A percentile compares a stretch with the other conserved stretches of the same genome.
Evolutionary conservation across 2,113 vertebrate genomes (phyloP).

Genomic region (Morone chrysops): DNA sequence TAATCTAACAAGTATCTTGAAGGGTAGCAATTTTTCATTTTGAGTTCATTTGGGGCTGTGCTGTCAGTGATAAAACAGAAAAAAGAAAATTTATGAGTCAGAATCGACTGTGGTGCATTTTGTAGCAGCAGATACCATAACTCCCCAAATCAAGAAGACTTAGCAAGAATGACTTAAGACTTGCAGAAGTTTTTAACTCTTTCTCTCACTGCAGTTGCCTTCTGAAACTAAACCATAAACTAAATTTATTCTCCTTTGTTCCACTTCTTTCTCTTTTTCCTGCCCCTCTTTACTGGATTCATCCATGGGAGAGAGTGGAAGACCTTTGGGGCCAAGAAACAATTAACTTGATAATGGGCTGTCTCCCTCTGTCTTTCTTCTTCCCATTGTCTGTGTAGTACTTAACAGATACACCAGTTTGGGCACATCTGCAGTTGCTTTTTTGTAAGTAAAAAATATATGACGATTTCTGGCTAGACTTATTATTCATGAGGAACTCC

Average conservation of each 20-base stretch:
- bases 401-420: slow-evolving; percentile 18
- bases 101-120: slow-evolving; percentile 31
- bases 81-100: slow-evolving; percentile 17
- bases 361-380: slow-evolving; percentile 40
- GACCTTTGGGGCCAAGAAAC: slow-evolving; percentile 73
- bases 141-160: slow-evolving; percentile 5
- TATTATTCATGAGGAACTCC: not conserved
- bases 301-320: slow-evolving; percentile 27
- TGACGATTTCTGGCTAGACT: not conserved
- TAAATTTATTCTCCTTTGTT: slow-evolving; percentile 53
- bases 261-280: slow-evolving; percentile 1
- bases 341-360: slow-evolving; percentile 82
- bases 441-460: not conserved
- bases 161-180: not conserved
- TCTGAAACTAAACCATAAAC: slow-evolving; percentile 45
- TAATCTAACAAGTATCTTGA: slow-evolving; percentile 47
- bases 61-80: slow-evolving; percentile 23
- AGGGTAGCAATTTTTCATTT: slow-evolving; percentile 34
- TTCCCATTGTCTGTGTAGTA: slow-evolving; percentile 9
- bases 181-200: not conserved
- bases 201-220: not conserved
- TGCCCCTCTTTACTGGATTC: slow-evolving; percentile 8
- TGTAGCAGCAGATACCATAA: slow-evolving; percentile 23
- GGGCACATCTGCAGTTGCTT: not conserved
- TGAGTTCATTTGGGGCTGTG: slow-evolving; percentile 34